Conservation (phyloP, 37 sponge, comb jelly and placozoan species). For the Beroe forskalii region DNA sequence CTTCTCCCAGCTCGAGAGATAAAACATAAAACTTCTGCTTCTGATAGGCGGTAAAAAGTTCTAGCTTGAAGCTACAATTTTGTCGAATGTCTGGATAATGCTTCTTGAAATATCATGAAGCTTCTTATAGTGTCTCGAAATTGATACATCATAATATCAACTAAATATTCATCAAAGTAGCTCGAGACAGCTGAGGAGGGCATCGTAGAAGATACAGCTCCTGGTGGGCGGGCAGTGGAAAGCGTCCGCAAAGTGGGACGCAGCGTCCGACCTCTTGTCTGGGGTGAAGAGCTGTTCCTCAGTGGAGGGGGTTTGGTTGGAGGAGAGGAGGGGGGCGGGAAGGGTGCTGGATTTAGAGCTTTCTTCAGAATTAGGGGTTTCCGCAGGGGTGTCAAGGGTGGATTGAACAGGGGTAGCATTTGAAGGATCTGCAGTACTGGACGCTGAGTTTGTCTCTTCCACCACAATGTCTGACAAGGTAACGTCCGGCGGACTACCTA, state of each 20-base stretch:
- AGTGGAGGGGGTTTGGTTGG: neutral
- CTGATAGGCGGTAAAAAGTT: neutral
- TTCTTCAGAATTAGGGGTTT: neutral
- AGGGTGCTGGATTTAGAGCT: neutral
- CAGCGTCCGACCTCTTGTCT: neutral
- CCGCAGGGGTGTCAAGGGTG: neutral
- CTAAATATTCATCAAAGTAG: no score
- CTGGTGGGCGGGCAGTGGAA: slow-evolving; percentile 58
- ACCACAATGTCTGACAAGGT: neutral
- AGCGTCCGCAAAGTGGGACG: slow-evolving; percentile 39
- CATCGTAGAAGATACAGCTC: slow-evolving; percentile 64
- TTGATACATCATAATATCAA: no score
- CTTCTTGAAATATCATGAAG: no score
- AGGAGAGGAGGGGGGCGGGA: neutral
- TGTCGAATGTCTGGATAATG: no score
- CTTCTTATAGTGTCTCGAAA: no score
- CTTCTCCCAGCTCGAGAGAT: slow-evolving; percentile 50
- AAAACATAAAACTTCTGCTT: neutral
- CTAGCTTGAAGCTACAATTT: no score
- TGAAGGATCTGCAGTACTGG: neutral
- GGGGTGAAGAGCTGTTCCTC: slow-evolving; percentile 24
- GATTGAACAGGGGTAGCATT: neutral
- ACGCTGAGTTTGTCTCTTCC: neutral
- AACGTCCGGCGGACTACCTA: neutral
- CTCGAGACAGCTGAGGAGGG: slow-evolving; percentile 56